Conservation (phyloP, 2,113 vertebrate genomes). For the Eublepharis macularius region DNA sequence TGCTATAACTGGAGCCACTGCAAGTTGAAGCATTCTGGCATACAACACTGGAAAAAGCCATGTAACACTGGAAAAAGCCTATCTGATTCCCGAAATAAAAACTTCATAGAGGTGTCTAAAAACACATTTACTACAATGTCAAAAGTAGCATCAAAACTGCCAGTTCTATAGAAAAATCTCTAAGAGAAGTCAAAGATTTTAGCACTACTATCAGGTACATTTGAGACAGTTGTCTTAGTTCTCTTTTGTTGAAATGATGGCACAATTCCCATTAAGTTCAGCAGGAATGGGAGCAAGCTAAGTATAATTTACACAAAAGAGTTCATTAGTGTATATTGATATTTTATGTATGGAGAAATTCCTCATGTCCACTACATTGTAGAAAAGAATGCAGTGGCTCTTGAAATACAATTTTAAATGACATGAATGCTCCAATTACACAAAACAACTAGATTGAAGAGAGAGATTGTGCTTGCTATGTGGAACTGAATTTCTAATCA, state of each 20-base stretch:
- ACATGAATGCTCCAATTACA: slow-evolving; percentile 26
- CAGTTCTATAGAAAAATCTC: neutral
- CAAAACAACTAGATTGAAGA: slow-evolving; percentile 33
- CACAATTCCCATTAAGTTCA: slow-evolving; percentile 16
- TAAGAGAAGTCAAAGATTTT: neutral
- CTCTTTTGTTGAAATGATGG: neutral
- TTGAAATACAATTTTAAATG: slow-evolving; percentile 7
- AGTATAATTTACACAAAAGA: slow-evolving; percentile 3
- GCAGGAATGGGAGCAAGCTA: neutral
- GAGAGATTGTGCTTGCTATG: slow-evolving; percentile 19
- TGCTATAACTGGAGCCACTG: no score
- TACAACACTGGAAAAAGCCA: neutral
- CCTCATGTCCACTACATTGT: neutral
- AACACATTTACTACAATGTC: neutral
- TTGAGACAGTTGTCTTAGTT: slow-evolving; percentile 1
- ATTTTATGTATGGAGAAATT: slow-evolving; percentile 18
- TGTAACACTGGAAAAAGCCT: neutral
- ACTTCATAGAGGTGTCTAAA: neutral
- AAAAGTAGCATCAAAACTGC: slow-evolving; percentile 5
- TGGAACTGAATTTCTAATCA: slow-evolving; percentile 37
- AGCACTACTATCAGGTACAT: neutral
- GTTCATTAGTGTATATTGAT: neutral
- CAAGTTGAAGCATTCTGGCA: neutral
- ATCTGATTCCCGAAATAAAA: neutral
- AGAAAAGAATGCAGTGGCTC: neutral